These are phyloP conservation scores for Neotoxoptera formosana DNA, from an alignment of 1,140 invertebrate genomes.

Conservation along the genomic window DNA sequence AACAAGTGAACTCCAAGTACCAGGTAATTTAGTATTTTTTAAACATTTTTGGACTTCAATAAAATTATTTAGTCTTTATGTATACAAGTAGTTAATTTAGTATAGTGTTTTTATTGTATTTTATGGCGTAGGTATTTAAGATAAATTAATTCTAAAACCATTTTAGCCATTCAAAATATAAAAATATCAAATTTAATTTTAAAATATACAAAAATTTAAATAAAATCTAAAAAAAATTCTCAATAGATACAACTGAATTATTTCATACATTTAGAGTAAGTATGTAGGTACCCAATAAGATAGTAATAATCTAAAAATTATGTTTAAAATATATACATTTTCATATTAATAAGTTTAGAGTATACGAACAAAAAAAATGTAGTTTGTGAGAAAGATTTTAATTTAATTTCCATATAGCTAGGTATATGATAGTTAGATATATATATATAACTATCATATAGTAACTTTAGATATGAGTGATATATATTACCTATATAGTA, in stretches of 20 bases:
- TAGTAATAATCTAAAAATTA: neutral
- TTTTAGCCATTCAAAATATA: no score
- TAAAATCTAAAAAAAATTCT: neutral
- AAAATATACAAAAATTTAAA: no score
- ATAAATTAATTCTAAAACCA: neutral
- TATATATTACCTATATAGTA: neutral
- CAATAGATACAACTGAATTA: neutral
- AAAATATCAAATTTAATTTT: no score
- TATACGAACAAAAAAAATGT: neutral
- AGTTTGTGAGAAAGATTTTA: neutral
- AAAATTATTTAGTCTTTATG: neutral
- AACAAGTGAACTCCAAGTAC: slow-evolving; percentile 33
- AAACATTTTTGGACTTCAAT: neutral
- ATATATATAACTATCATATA: neutral
- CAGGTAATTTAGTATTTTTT: slow-evolving; percentile 30
- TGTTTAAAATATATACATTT: neutral
- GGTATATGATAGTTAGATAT: no score
- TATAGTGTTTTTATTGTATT: neutral
- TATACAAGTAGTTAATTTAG: neutral
- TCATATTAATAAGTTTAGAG: neutral
- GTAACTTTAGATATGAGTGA: neutral
- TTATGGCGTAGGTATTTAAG: neutral
- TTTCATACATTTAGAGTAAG: neutral
- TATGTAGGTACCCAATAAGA: neutral
- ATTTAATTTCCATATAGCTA: neutral